These are phyloP conservation scores for Bombus superbus DNA, from an alignment of 1,140 invertebrate genomes.

Conservation along the genomic window DNA sequence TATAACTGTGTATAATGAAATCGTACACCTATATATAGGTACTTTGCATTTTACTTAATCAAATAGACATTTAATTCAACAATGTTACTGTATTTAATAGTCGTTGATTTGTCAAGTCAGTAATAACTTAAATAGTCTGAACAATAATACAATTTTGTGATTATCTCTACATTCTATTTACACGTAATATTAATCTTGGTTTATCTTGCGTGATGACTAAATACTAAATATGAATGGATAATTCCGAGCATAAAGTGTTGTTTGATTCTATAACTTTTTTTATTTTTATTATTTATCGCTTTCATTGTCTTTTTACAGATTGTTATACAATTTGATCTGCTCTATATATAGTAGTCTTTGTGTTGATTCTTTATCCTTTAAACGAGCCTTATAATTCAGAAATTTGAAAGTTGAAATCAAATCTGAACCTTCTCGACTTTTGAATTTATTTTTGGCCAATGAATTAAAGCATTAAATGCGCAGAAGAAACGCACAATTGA, in stretches of 20 bases:
- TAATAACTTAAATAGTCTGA: too few species aligned
- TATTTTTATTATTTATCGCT: too few species aligned
- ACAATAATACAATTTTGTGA: too few species aligned
- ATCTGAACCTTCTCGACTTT: neutral
- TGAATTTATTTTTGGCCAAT: neutral
- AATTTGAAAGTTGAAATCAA: too few species aligned
- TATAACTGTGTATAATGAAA: too few species aligned
- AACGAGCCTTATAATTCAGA: too few species aligned
- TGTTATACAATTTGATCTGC: too few species aligned
- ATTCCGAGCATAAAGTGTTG: neutral
- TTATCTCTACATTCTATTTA: neutral
- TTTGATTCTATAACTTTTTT: neutral
- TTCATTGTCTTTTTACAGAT: too few species aligned
- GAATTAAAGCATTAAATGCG: neutral
- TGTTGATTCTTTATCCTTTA: too few species aligned
- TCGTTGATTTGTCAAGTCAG: neutral
- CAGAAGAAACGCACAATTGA: neutral
- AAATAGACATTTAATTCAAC: neutral
- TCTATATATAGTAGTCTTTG: too few species aligned
- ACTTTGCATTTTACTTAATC: neutral
- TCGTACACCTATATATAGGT: too few species aligned
- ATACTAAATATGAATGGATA: neutral
- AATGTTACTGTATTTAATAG: neutral
- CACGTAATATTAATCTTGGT: neutral
- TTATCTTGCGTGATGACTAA: neutral